Evolutionary conservation across 2,888 invertebrate genomes (phyloP), one percentile per base, ranked within the genome.

Genomic region (Seira ritae): DNA sequence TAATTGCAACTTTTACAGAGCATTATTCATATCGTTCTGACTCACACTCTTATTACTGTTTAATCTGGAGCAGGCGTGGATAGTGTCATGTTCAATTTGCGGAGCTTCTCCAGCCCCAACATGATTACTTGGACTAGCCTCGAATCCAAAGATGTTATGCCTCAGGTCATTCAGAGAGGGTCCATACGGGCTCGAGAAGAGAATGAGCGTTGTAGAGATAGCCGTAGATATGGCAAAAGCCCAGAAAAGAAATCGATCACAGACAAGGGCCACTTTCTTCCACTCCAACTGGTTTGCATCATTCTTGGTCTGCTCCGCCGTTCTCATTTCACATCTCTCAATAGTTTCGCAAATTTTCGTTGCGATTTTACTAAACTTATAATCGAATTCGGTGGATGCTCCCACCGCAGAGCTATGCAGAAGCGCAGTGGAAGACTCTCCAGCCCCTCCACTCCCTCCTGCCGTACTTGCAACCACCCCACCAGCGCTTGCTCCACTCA

Each of bases 251-350:
- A 95, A 93, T 55, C 95, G 93, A 90, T 97, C 97, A 83, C 96
- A 94, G 65, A 97, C 96, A 74, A 96, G 93, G 0, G 97, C 96
- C 84, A 95, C 91, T 89, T 94, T 94, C 89, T 94, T 95, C 97
- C 97, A 97, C 90, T 97, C 97, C 76, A 95, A 91, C 90, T 95
- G 95, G 84, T 95, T 95, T 70, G 94, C 92, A 89, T 97, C 96
- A 74, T 94, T 92, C 73, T 94, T 92, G 90, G 96, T 96, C 90
- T 95, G 95, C 89, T 96, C 95, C 0, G 94, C 93, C 6, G 96
- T 93, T 2, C 97, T 93, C 89, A 94, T 93, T 90, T 96, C 96
- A 91, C 95, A 96, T 70, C 94, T 92, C 89, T 96, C 96, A 83
- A 96, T 95, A 2, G 95, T 96, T 86, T 93, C 92, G 90, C 94